Percentiles rank a stretch among this genome's conserved stretches.
Conservation (phyloP, 2,797 vertebrate genomes). For the Columba guinea region DNA sequence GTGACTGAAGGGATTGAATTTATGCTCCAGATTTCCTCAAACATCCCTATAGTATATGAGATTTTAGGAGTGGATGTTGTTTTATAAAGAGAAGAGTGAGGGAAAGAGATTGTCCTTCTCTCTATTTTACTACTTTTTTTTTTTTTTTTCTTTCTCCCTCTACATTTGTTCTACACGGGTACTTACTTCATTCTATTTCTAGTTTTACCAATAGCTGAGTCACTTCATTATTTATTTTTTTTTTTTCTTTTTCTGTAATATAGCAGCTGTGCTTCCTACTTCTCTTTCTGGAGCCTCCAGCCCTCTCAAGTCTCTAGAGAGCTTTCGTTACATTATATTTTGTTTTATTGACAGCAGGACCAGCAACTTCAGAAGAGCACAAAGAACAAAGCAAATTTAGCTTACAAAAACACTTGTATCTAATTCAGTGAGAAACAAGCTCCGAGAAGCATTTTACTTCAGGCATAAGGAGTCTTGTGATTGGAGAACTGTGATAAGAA, state of each 20-base stretch:
- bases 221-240: neutral
- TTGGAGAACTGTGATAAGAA: neutral
- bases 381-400: slow-evolving; percentile 8
- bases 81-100: neutral
- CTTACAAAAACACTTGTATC: neutral
- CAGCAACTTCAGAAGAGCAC: neutral
- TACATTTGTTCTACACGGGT: neutral
- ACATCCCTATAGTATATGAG: neutral
- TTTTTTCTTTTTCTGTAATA: neutral
- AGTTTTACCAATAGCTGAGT: neutral
- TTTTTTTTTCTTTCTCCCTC: too few species aligned
- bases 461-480: neutral
- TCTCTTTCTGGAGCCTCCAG: neutral
- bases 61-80: neutral
- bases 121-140: neutral
- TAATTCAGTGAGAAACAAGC: neutral
- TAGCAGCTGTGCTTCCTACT: neutral
- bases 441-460: slow-evolving; percentile 1
- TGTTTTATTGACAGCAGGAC: neutral
- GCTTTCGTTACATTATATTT: slow-evolving; percentile 22
- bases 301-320: neutral
- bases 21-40: neutral
- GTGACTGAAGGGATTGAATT: neutral
- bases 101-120: neutral
- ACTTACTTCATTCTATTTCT: neutral